Conservation (phyloP, 2,888 invertebrate species). For the Galeopsomyia nigrocyanea region DNA sequence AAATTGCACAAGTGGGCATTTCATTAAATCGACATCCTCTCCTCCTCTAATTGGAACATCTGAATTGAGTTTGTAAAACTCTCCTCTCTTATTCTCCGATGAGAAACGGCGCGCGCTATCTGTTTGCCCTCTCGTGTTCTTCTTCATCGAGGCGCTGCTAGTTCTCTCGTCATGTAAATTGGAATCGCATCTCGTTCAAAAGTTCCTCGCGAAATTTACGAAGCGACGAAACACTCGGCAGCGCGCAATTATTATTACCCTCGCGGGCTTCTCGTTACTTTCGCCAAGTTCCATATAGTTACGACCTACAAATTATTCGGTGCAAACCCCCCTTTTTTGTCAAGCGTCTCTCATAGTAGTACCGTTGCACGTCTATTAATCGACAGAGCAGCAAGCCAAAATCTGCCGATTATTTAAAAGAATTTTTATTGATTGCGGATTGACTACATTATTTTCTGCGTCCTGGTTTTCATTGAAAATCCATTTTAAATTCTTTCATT, state of each 20-base stretch:
- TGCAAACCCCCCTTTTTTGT: too few species aligned
- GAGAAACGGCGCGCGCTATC: too few species aligned
- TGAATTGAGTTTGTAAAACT: slow-evolving; percentile 33
- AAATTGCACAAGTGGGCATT: slow-evolving; percentile 32
- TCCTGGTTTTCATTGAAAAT: too few species aligned
- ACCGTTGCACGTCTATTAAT: too few species aligned
- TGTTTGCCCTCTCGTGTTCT: background rate
- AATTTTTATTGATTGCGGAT: too few species aligned
- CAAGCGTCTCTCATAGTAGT: background rate
- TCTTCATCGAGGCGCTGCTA: background rate
- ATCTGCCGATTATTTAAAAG: too few species aligned
- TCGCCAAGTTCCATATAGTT: slow-evolving; percentile 19
- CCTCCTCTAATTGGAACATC: slow-evolving; percentile 39
- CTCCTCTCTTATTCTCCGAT: background rate
- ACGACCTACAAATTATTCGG: slow-evolving; percentile 4
- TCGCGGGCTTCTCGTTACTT: slow-evolving; percentile 30
- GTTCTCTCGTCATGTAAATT: slow-evolving; percentile 31
- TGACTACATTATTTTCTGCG: too few species aligned
- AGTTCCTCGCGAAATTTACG: slow-evolving; percentile 12
- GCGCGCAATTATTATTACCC: slow-evolving; percentile 37
- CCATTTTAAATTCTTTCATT: too few species aligned
- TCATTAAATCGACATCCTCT: slow-evolving; percentile 42
- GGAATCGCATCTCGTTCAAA: slow-evolving; percentile 30
- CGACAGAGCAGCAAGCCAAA: too few species aligned
- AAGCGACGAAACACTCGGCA: background rate